Conservation (phyloP, 30 jellyfish, hydroid and myxozoan species). For the Aurelia coerulea region DNA sequence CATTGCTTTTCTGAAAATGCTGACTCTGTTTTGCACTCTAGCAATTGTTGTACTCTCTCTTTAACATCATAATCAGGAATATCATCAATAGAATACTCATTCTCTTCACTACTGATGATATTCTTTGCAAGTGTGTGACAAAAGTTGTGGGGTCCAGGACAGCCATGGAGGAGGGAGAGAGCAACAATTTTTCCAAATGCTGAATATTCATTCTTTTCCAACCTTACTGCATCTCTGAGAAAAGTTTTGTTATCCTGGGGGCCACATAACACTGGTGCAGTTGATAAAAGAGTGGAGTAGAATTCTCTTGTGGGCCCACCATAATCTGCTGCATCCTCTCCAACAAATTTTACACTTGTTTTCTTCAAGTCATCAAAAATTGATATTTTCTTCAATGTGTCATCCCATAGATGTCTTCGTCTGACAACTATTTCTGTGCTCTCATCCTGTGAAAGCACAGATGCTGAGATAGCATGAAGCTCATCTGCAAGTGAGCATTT, state of each 20-base stretch:
- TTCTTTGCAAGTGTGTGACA: slow-evolving; percentile 1
- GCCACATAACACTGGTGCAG: slow-evolving; percentile 54
- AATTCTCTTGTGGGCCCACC: slow-evolving; percentile 60
- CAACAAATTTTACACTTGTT: slow-evolving; percentile 11
- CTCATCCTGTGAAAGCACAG: background rate
- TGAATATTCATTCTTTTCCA: slow-evolving; percentile 19
- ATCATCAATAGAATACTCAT: slow-evolving; percentile 20
- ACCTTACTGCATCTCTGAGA: slow-evolving; percentile 40
- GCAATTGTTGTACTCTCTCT: slow-evolving; percentile 21
- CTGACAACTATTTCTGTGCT: slow-evolving; percentile 48
- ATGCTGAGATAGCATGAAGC: too few relatives aligned
- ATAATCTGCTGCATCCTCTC: slow-evolving; percentile 47
- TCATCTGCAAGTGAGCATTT: too few relatives aligned
- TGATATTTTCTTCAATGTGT: background rate
- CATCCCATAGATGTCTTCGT: slow-evolving; percentile 11
- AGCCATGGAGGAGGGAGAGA: slow-evolving; percentile 40
- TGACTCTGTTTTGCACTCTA: slow-evolving; percentile 19
- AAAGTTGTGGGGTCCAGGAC: slow-evolving; percentile 36
- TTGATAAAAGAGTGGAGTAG: slow-evolving; percentile 28
- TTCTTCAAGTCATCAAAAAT: slow-evolving; percentile 28
- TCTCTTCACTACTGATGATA: slow-evolving; percentile 8
- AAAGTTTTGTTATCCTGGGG: slow-evolving; percentile 39
- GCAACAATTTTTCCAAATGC: slow-evolving; percentile 20
- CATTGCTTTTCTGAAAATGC: background rate
- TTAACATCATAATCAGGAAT: slow-evolving; percentile 19